Conservation (phyloP, 2,888 invertebrate genomes). For the Nymphalis c-album region DNA sequence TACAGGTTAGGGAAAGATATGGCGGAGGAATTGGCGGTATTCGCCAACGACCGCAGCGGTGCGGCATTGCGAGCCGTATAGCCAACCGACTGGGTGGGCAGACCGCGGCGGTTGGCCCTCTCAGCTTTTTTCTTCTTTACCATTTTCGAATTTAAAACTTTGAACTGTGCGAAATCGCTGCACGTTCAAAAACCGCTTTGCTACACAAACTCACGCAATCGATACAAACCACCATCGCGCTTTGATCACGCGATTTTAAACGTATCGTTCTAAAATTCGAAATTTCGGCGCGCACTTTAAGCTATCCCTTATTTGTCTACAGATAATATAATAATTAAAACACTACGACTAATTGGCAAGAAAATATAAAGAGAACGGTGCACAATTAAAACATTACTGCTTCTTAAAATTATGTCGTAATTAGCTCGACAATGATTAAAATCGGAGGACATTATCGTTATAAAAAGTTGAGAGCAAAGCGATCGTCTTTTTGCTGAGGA, state of each 20-base stretch:
- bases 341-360: conserved; percentile 60
- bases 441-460: conserved; percentile 71
- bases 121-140: conserved; percentile 62
- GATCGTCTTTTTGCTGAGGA: conserved; percentile 61
- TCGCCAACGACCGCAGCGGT: conserved; percentile 71
- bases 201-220: conserved; percentile 50
- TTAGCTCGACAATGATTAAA: conserved; percentile 73
- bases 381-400: conserved; percentile 79
- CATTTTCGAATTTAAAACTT: conserved; percentile 65
- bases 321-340: conserved; percentile 67
- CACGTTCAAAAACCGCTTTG: conserved; percentile 46
- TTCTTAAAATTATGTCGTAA: conserved; percentile 74
- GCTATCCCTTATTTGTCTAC: conserved; percentile 14
- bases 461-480: conserved; percentile 72
- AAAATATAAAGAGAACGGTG: conserved; percentile 60
- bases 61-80: conserved; percentile 63
- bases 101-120: conserved; percentile 62
- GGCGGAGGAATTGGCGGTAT: conserved; percentile 79
- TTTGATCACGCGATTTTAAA: conserved; percentile 46
- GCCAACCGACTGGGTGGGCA: conserved; percentile 74
- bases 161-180: conserved; percentile 56
- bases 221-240: conserved; percentile 46
- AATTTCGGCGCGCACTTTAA: neutral
- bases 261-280: conserved; percentile 7
- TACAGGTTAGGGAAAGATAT: conserved; percentile 59